Conservation (phyloP, 2,113 vertebrate genomes). For the Atractosteus spatula region DNA sequence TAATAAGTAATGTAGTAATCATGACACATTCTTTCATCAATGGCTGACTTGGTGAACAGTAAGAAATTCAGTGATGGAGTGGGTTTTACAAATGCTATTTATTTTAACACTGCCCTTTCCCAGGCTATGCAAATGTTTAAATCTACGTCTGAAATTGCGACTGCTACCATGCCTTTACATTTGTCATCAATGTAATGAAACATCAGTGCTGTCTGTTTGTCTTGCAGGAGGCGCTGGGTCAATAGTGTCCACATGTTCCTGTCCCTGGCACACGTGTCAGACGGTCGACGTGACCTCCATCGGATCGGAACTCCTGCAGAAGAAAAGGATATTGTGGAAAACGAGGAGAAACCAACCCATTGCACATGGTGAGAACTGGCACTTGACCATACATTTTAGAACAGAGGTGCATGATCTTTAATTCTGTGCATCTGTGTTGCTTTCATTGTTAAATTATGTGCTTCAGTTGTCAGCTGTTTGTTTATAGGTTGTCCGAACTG, state of each 20-base stretch:
- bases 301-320: conserved; percentile 42
- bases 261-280: conserved; percentile 20
- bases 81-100: too few relatives aligned
- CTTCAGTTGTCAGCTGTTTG: conserved; percentile 5
- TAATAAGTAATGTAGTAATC: too few relatives aligned
- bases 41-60: too few relatives aligned
- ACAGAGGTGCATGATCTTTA: background rate
- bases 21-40: too few relatives aligned
- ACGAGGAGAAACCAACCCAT: conserved; percentile 32
- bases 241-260: conserved; percentile 45
- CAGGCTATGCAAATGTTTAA: too few relatives aligned
- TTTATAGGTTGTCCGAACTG: conserved; percentile 62
- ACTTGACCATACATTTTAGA: too few relatives aligned
- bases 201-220: background rate
- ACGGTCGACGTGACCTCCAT: conserved; percentile 49
- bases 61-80: too few relatives aligned
- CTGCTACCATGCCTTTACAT: too few relatives aligned
- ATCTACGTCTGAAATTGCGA: too few relatives aligned
- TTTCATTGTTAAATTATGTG: background rate
- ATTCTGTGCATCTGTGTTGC: background rate
- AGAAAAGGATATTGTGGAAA: conserved; percentile 3
- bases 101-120: too few relatives aligned
- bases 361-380: conserved; percentile 18
- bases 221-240: conserved; percentile 57
- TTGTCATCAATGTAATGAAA: background rate